Conservation (phyloP, 2,797 vertebrate species). For the Sebastes taczanowskii region DNA sequence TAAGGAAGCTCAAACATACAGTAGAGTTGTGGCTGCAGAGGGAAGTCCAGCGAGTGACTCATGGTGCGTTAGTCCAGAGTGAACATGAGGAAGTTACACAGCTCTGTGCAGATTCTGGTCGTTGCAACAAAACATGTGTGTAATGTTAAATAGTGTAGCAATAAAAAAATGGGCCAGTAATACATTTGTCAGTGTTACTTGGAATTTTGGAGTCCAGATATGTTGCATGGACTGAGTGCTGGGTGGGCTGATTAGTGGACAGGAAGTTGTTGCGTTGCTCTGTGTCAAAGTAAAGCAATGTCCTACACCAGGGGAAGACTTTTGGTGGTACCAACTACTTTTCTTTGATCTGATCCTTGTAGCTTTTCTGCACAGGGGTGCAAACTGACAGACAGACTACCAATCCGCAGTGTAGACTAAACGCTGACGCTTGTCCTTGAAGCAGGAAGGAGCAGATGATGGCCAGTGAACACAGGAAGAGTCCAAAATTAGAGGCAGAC, state of each 20-base stretch:
- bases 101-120: not conserved
- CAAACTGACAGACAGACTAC: not conserved
- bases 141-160: not conserved
- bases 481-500: not conserved
- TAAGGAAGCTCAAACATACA: conserved; percentile 4
- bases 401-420: not conserved
- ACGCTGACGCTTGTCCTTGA: not conserved
- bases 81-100: conserved; percentile 63
- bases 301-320: not conserved
- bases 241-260: not conserved
- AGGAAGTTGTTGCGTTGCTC: not conserved
- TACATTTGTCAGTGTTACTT: not conserved
- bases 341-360: not conserved
- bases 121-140: not conserved
- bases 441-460: conserved; percentile 3
- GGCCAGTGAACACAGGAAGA: not conserved
- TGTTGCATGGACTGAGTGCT: not conserved
- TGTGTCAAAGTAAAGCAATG: not conserved
- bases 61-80: conserved; percentile 16
- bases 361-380: not conserved
- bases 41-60: conserved; percentile 55
- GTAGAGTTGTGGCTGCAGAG: conserved; percentile 18
- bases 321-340: not conserved
- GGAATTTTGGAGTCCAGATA: not conserved
- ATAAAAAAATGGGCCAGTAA: not conserved